Percentiles rank a stretch among this genome's conserved stretches.
Evolutionary conservation across 2,797 vertebrate genomes (phyloP).

Genomic region (Muscicapa comitata): DNA sequence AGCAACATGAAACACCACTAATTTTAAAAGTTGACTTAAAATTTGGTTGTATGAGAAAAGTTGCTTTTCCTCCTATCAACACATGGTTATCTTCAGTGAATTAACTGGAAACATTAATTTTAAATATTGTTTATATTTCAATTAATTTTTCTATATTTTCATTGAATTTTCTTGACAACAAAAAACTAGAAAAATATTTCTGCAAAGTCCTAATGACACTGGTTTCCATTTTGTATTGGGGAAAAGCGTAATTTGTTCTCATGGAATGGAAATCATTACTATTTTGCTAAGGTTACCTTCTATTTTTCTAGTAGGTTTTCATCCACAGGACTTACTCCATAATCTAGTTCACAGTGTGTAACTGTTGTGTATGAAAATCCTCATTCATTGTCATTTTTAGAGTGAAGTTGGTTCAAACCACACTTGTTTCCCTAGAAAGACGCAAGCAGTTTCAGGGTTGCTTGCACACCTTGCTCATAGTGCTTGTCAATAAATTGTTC

Average conservation of each 20-base stretch:
- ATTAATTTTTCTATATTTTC: background rate
- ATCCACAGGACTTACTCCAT: background rate
- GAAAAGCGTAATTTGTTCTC: background rate
- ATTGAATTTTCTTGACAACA: background rate
- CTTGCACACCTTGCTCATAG: background rate
- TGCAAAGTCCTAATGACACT: background rate
- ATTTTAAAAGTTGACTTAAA: background rate
- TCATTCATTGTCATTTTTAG: background rate
- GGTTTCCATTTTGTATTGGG: background rate
- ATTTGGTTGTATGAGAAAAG: background rate
- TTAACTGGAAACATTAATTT: background rate
- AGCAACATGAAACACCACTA: background rate
- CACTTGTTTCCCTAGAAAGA: background rate
- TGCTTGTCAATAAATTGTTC: background rate
- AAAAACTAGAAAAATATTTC: background rate
- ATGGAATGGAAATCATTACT: background rate
- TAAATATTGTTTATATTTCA: background rate
- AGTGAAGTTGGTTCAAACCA: background rate
- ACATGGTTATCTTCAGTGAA: background rate
- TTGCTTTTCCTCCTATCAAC: background rate
- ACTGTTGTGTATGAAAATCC: background rate
- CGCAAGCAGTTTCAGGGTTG: background rate
- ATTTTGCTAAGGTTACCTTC: background rate
- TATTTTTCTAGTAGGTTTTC: background rate
- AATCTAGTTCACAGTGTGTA: background rate